Evolutionary conservation across 2,888 invertebrate genomes (phyloP).

Genomic region (Drosophila parthenogenetica): DNA sequence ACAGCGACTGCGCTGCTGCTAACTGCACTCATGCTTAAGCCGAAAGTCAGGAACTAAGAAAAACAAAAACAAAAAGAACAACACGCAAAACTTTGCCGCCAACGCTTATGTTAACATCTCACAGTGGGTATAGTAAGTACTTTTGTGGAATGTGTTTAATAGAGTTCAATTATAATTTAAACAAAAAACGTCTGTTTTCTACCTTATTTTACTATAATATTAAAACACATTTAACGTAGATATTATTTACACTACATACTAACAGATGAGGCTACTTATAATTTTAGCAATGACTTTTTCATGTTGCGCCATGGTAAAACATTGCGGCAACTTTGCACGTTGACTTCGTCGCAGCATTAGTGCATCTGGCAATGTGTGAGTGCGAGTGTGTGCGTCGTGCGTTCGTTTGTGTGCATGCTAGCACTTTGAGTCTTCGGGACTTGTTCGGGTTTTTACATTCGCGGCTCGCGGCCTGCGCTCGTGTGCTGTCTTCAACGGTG

Average conservation of each 20-base stretch:
- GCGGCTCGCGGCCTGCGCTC: conserved; percentile 6
- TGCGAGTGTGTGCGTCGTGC: neutral
- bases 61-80: conserved; percentile 32
- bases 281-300: conserved; percentile 21
- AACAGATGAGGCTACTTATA: neutral
- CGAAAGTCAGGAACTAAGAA: conserved; percentile 38
- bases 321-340: conserved; percentile 30
- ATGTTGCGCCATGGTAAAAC: conserved; percentile 43
- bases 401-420: conserved; percentile 19
- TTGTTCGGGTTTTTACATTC: conserved; percentile 18
- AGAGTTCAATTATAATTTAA: too few relatives aligned
- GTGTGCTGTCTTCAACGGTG: conserved; percentile 36
- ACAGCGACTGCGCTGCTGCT: conserved; percentile 29
- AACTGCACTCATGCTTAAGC: conserved; percentile 27
- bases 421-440: conserved; percentile 31
- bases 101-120: conserved; percentile 13
- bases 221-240: too few relatives aligned
- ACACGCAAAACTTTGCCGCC: conserved; percentile 40
- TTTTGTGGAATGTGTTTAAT: too few relatives aligned
- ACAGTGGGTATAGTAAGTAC: conserved; percentile 15
- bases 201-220: too few relatives aligned
- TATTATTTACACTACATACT: too few relatives aligned
- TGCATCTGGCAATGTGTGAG: conserved; percentile 32
- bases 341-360: conserved; percentile 37
- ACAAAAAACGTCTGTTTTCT: too few relatives aligned